Base-by-base conservation (phyloP, 2,888 invertebrate species). In the Perdita meconis region DNA sequence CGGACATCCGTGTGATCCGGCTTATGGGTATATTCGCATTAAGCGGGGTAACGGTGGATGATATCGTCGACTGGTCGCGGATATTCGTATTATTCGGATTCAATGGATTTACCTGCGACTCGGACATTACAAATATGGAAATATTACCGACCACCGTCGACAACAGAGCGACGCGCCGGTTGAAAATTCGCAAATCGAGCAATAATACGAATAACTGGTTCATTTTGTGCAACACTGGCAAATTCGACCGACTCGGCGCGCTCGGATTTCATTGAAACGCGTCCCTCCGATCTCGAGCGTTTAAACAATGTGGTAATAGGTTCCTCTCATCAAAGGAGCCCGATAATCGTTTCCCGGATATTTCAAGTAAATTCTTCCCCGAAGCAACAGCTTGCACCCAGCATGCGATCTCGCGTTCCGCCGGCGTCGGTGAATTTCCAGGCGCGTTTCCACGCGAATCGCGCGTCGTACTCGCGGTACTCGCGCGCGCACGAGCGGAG, bases 1-100 rank as follows among this genome's bases (percentile, higher is more conserved):
- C 51, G 66, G 63, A 78, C 78, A 70, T 65, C 78, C 78, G 77
- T 66, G 51, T 78, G 77, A 78, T 78, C 71, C 78, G 78, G 78
- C 70, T 78, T 77, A 70, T 70, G 59, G 61, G 78, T 71, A 77
- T 77, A 77, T 66, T 77, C 70, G 78, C 53, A 77, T 78, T 77
- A 78, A 66, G 66, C 66, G 78, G 47, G 70, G 57, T 50, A 63
- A 77, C 78, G 47, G 57, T 30, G 63, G 66, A 30, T 6, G 30
- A 77, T 78, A 71, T 77, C 47, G 65, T 26, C 77, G 36, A 67
- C 51, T 47, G 78, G 51, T 53, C 44, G 57, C 34, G 66, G 66
- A 63, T 77, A 77, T 59, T 53, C 68, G 75, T 68, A 77, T 78
- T 77, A 78, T 77, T 77, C 70, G 66, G 57, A 70, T 70, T 53